These are phyloP conservation scores for Eupithecia tripunctaria DNA, from an alignment of 2,888 invertebrate genomes.

Conservation along the genomic window DNA sequence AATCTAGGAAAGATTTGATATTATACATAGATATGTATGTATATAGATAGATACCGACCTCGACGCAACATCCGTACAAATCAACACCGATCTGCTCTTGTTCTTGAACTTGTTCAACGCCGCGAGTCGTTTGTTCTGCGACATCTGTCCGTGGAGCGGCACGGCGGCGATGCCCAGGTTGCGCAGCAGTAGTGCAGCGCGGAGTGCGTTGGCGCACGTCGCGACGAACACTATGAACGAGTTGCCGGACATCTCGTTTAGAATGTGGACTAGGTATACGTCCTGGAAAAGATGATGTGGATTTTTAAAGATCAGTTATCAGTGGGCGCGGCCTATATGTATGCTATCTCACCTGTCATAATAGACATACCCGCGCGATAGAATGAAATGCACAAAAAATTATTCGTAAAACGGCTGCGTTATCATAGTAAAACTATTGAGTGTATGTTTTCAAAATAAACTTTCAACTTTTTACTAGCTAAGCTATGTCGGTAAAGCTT, in stretches of 20 bases:
- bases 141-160: constrained; percentile 99
- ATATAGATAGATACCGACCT: constrained; percentile 88
- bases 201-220: constrained; percentile 96
- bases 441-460: too few species aligned
- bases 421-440: too few species aligned
- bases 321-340: too few species aligned
- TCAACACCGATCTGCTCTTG: constrained; percentile 95
- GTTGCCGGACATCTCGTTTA: constrained; percentile 97
- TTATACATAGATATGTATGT: too few species aligned
- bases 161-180: constrained; percentile 97
- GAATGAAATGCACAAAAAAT: too few species aligned
- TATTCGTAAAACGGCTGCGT: too few species aligned
- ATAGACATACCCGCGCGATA: too few species aligned
- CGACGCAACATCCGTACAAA: constrained; percentile 99
- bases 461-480: too few species aligned
- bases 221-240: constrained; percentile 98
- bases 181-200: constrained; percentile 94
- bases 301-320: too few species aligned
- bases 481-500: too few species aligned
- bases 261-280: constrained; percentile 96
- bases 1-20: too few species aligned
- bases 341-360: too few species aligned
- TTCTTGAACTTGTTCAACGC: constrained; percentile 98
- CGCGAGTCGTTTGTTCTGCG: constrained; percentile 97
- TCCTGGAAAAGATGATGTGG: constrained; percentile 84